These are phyloP conservation scores for Criorhina ranunculi DNA, from an alignment of 2,888 invertebrate genomes.

Conservation along the genomic window DNA sequence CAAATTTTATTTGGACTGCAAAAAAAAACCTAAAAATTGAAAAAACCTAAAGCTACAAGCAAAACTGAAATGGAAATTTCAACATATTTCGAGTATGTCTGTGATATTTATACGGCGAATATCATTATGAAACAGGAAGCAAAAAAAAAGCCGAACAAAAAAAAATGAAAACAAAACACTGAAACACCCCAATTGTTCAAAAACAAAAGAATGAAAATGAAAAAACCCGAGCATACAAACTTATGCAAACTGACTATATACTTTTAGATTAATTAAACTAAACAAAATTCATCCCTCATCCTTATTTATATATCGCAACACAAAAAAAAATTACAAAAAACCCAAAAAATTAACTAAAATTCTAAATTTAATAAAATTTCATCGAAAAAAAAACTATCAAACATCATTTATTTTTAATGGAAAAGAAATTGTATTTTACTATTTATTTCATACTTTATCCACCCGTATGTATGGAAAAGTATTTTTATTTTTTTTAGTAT, in stretches of 20 bases:
- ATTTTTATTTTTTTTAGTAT: slow-evolving; percentile 27
- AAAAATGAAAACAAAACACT: slow-evolving; percentile 8
- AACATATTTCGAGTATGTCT: slow-evolving; percentile 60
- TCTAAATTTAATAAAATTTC: slow-evolving; percentile 60
- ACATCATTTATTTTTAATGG: slow-evolving; percentile 28
- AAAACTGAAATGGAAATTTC: slow-evolving; percentile 29
- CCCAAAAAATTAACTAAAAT: slow-evolving; percentile 44
- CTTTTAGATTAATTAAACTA: slow-evolving; percentile 11
- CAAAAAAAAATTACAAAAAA: slow-evolving; percentile 17
- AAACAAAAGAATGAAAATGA: slow-evolving; percentile 1
- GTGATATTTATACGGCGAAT: slow-evolving; percentile 69
- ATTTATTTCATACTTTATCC: slow-evolving; percentile 68
- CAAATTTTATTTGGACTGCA: slow-evolving; percentile 24
- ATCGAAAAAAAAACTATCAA: slow-evolving; percentile 1
- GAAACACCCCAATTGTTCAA: slow-evolving; percentile 12
- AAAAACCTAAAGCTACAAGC: slow-evolving; percentile 10
- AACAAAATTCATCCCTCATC: slow-evolving; percentile 58
- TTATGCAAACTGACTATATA: slow-evolving; percentile 32
- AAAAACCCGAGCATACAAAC: slow-evolving; percentile 10
- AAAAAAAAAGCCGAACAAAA: slow-evolving; percentile 19
- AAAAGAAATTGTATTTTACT: slow-evolving; percentile 44
- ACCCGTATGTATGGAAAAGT: slow-evolving; percentile 44
- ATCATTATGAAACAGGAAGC: slow-evolving; percentile 55
- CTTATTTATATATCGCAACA: slow-evolving; percentile 60
- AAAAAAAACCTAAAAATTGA: slow-evolving; percentile 5